Base-by-base conservation (phyloP, 1,140 invertebrate genomes). In the Aethina tumida region DNA sequence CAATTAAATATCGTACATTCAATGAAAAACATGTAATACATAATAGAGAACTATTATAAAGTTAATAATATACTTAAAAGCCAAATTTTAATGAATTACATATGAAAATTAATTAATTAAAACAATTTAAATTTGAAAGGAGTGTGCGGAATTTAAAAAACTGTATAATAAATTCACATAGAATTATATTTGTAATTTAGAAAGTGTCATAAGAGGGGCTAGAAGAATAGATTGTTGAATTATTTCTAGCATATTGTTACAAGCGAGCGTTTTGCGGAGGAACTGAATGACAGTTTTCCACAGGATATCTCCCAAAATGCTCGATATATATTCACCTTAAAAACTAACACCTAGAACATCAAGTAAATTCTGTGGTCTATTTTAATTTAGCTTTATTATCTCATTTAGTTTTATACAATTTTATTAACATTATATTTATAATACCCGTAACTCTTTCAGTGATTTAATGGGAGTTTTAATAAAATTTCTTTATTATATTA, bases 401-500 rank as follows among this genome's bases (percentile, higher is more conserved):
- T 42, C 32, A 39, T 32, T 42, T 25, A 46, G 22, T 27, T 45
- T 46, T 46, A 47, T 47, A 47, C 44, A 47, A 26, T 36, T 29
- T 45, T 37, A 42, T 42, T 47, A 47, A 47, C 44, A 47, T 47
- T 42, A 47, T 42, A 39, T 42, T 47, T 42, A 47, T 38, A 49
- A 56, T 56, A 56, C 54, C 54, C 54, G 54, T 56, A 56, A 52
- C 27, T 43, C 43, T 47, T 52, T 52, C 43, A 49, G 45, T 53
- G 41, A 50, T 54, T 56, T 47, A 41, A 45, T 56, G 45, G 49
- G 40, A 45, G 41, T 39, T 53, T 55, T 52, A 53, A 55, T 57
- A 53, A 57, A 55, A 57, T 53, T 44, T 55, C 52, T 54, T 56
- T 56, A 47, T 48, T 52, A 53, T 45, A 56, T 53, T 46, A 56